Evolutionary conservation across 2,888 invertebrate species (phyloP).

Genomic region (Watsonalla binaria): DNA sequence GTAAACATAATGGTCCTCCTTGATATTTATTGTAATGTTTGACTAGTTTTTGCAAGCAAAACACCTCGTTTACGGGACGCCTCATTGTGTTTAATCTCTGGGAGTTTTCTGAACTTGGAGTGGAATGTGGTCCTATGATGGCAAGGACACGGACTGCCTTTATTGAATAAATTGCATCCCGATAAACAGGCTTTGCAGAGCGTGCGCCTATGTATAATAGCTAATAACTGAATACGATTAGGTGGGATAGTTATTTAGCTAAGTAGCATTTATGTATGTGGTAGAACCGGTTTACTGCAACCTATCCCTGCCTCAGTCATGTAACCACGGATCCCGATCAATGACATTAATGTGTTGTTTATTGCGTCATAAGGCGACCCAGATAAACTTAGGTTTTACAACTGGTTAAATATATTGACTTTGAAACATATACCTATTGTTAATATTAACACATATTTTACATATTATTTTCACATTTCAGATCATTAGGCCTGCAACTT

Average conservation of each 20-base stretch:
- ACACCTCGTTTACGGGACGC: constrained; percentile 16
- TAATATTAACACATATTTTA: too few species aligned
- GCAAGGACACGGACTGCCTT: constrained; percentile 62
- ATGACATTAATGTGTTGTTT: constrained; percentile 1
- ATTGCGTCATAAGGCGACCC: not conserved
- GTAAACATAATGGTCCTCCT: too few species aligned
- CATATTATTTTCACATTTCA: constrained; percentile 33
- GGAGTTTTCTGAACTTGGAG: constrained; percentile 57
- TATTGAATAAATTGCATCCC: constrained; percentile 67
- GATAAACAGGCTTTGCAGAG: constrained; percentile 56
- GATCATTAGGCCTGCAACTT: constrained; percentile 90
- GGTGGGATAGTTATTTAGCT: constrained; percentile 51
- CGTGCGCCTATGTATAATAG: constrained; percentile 37
- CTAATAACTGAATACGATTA: constrained; percentile 63
- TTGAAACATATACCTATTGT: too few species aligned
- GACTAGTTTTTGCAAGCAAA: not conserved
- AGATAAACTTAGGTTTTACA: too few species aligned
- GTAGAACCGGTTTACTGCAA: constrained; percentile 33
- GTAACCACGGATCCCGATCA: constrained; percentile 2
- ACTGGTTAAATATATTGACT: too few species aligned
- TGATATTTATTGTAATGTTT: not conserved
- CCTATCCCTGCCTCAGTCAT: constrained; percentile 8
- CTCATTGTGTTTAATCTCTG: constrained; percentile 49
- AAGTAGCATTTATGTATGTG: constrained; percentile 46
- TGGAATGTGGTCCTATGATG: constrained; percentile 62